Conservation (phyloP, 1,140 invertebrate genomes). For the Panagrolaimus sp. region DNA sequence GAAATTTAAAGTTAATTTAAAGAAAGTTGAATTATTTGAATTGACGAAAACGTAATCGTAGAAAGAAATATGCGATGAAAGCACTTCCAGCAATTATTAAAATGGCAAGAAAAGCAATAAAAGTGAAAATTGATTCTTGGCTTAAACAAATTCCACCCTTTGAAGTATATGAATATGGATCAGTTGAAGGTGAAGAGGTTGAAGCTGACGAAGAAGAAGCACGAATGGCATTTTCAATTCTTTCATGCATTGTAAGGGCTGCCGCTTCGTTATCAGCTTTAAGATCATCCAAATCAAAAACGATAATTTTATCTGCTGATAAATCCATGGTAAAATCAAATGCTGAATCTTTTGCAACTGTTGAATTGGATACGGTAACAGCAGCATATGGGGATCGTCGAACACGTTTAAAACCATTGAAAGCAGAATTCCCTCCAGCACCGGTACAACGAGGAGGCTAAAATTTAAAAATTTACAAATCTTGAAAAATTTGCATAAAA, state of each 20-base stretch:
- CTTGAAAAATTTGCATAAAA: too few species aligned
- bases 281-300: slow-evolving; percentile 54
- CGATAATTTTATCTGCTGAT: slow-evolving; percentile 56
- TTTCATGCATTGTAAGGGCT: slow-evolving; percentile 15
- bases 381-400: slow-evolving; percentile 3
- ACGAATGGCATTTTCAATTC: slow-evolving; percentile 7
- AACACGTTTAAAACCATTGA: slow-evolving; percentile 20
- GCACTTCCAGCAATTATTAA: neutral
- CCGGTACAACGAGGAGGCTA: slow-evolving; percentile 56
- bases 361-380: slow-evolving; percentile 5
- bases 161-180: neutral
- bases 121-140: slow-evolving; percentile 22
- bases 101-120: slow-evolving; percentile 23
- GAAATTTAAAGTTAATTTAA: too few species aligned
- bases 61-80: too few species aligned
- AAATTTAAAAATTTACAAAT: too few species aligned
- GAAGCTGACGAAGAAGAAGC: too few species aligned
- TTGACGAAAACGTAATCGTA: too few species aligned
- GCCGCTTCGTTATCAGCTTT: slow-evolving; percentile 16
- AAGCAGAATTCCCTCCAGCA: slow-evolving; percentile 6
- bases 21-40: too few species aligned
- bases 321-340: slow-evolving; percentile 37
- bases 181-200: neutral
- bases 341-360: too few species aligned
- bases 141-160: slow-evolving; percentile 24